These are phyloP conservation scores for Seriola quinqueradiata DNA, from an alignment of 2,113 vertebrate species.

Conservation along the genomic window DNA sequence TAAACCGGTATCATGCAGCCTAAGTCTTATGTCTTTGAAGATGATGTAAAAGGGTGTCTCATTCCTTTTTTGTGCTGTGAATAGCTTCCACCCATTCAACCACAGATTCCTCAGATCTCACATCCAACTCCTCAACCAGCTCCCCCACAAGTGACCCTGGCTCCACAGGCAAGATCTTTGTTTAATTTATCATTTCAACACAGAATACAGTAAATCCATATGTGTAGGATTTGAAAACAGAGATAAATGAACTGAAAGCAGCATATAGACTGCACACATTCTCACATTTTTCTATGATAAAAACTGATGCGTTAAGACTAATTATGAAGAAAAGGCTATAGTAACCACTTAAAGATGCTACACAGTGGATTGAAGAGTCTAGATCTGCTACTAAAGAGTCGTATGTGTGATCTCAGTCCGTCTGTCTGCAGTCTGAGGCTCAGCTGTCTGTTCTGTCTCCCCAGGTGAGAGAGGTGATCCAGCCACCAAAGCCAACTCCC, in stretches of 20 bases:
- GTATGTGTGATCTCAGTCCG: not conserved
- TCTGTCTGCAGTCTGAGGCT: slow-evolving; percentile 8
- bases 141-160: slow-evolving; percentile 51
- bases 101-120: slow-evolving; percentile 41
- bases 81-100: slow-evolving; percentile 62
- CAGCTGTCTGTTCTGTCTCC: not conserved
- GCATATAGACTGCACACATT: too few relatives aligned
- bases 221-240: not conserved
- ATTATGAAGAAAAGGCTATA: not conserved
- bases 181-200: not conserved
- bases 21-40: not conserved
- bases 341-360: not conserved
- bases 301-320: too few relatives aligned
- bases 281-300: too few relatives aligned
- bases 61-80: slow-evolving; percentile 19
- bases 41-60: not conserved
- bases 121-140: slow-evolving; percentile 45
- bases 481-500: slow-evolving; percentile 55
- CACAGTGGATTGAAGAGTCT: not conserved
- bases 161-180: slow-evolving; percentile 60
- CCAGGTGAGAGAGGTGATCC: slow-evolving; percentile 68
- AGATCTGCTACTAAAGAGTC: not conserved
- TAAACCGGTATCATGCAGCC: not conserved
- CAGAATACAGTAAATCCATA: not conserved
- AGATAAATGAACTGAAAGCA: too few relatives aligned